Evolutionary conservation across 2,888 invertebrate species (phyloP).

Genomic region (Eumacrocentrus americanus): DNA sequence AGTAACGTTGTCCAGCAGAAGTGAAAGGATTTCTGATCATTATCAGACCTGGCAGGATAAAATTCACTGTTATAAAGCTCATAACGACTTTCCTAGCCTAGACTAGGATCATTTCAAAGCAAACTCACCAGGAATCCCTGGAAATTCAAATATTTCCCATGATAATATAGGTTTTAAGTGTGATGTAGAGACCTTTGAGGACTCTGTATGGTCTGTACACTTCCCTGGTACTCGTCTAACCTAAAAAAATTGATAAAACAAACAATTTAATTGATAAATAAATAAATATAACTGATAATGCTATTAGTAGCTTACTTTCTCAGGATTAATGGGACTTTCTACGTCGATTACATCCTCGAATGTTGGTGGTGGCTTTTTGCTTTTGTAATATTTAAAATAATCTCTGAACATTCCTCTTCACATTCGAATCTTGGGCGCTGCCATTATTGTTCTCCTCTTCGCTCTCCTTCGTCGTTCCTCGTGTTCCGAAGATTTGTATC

Average conservation of each 20-base stretch:
- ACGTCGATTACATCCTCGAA: conserved; percentile 70
- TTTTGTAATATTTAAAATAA: conserved; percentile 81
- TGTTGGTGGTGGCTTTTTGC: conserved; percentile 70
- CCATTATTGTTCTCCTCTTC: conserved; percentile 39
- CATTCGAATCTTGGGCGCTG: conserved; percentile 32
- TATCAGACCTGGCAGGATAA: conserved; percentile 68
- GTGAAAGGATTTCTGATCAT: conserved; percentile 87
- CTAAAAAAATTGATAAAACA: conserved; percentile 45
- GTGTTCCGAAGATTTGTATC: neutral
- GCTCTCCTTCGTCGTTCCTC: neutral
- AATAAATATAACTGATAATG: conserved; percentile 2
- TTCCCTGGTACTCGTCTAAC: conserved; percentile 47
- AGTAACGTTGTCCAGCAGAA: conserved; percentile 76
- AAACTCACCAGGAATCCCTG: conserved; percentile 66
- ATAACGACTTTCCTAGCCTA: neutral
- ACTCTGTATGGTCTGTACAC: conserved; percentile 18
- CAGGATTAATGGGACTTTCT: conserved; percentile 44
- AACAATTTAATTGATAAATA: neutral
- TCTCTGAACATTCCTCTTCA: conserved; percentile 68
- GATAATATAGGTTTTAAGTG: conserved; percentile 62
- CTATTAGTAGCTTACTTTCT: conserved; percentile 39
- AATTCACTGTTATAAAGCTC: neutral
- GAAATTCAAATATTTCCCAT: conserved; percentile 72
- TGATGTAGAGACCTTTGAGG: conserved; percentile 42
- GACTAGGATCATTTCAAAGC: neutral